A percentile compares a stretch with the other conserved stretches of the same genome.
phyloP scores from a whole-genome alignment of 2,888 invertebrate genomes.

The Drosophila bunnanda region DNA sequence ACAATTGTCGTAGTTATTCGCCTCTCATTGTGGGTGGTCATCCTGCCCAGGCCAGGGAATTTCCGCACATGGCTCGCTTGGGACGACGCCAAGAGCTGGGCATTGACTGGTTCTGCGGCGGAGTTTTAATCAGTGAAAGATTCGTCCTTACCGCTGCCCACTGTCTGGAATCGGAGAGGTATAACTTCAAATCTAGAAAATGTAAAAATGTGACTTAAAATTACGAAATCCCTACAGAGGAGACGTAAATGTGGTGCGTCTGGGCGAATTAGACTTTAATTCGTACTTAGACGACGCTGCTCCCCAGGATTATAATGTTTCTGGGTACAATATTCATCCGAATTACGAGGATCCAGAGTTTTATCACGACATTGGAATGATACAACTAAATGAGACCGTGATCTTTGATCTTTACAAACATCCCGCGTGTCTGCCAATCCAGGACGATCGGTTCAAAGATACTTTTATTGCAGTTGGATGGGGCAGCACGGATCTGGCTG shows the following conservation, averaged over 20 bases:
- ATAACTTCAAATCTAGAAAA: slow-evolving; percentile 12
- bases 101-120: slow-evolving; percentile 78
- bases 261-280: slow-evolving; percentile 80
- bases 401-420: slow-evolving; percentile 83
- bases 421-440: slow-evolving; percentile 85
- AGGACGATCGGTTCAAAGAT: slow-evolving; percentile 37
- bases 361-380: slow-evolving; percentile 86
- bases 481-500: slow-evolving; percentile 84
- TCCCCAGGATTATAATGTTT: slow-evolving; percentile 76
- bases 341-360: slow-evolving; percentile 57
- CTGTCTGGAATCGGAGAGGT: slow-evolving; percentile 65
- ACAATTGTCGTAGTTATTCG: slow-evolving; percentile 62
- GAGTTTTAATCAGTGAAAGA: slow-evolving; percentile 69
- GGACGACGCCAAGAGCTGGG: slow-evolving; percentile 37
- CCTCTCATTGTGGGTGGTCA: slow-evolving; percentile 85
- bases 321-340: slow-evolving; percentile 78
- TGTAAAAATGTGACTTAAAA: not conserved
- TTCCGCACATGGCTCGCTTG: slow-evolving; percentile 76
- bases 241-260: slow-evolving; percentile 71
- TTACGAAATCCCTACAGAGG: slow-evolving; percentile 85
- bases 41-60: slow-evolving; percentile 78
- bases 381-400: slow-evolving; percentile 83
- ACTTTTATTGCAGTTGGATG: slow-evolving; percentile 85
- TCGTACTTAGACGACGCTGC: slow-evolving; percentile 70
- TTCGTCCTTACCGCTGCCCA: slow-evolving; percentile 71